Conservation (phyloP, 2,888 invertebrate species). For the Drosophila imparisetae region DNA sequence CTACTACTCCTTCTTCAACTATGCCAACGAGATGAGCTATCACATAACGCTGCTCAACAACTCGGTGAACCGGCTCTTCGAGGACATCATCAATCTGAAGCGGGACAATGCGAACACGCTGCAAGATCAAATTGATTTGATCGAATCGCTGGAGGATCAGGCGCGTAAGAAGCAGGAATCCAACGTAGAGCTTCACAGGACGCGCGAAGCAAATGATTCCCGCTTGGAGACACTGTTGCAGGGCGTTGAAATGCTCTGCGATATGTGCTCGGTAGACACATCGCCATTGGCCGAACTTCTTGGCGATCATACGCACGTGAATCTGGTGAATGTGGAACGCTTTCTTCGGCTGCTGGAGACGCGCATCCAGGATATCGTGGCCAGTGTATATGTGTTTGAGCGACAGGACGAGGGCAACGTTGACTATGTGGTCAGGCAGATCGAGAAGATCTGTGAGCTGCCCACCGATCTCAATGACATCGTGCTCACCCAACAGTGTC, state of each 20-base stretch:
- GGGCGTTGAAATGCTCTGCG: conserved; percentile 80
- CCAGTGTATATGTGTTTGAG: conserved; percentile 85
- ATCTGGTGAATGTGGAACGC: conserved; percentile 86
- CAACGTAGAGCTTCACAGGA: conserved; percentile 58
- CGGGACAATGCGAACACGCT: conserved; percentile 67
- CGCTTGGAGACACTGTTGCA: conserved; percentile 72
- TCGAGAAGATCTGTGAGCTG: conserved; percentile 77
- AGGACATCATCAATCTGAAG: conserved; percentile 76
- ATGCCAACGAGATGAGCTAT: conserved; percentile 83
- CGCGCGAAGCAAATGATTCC: conserved; percentile 64
- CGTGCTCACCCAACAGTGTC: conserved; percentile 83
- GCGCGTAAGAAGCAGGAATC: conserved; percentile 66
- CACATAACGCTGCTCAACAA: conserved; percentile 83
- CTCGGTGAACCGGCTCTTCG: conserved; percentile 79
- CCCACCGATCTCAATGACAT: conserved; percentile 86
- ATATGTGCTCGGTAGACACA: conserved; percentile 85
- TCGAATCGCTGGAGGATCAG: conserved; percentile 65
- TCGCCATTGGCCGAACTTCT: conserved; percentile 86
- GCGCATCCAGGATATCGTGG: conserved; percentile 86
- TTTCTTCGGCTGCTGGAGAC: conserved; percentile 86
- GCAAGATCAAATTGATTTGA: conserved; percentile 73
- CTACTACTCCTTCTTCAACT: conserved; percentile 84
- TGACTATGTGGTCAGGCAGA: conserved; percentile 79
- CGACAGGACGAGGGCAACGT: conserved; percentile 64
- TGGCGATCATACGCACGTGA: conserved; percentile 87